These are phyloP conservation scores for Spheniscus mendiculus DNA, from an alignment of 2,113 vertebrate species.

Conservation along the genomic window DNA sequence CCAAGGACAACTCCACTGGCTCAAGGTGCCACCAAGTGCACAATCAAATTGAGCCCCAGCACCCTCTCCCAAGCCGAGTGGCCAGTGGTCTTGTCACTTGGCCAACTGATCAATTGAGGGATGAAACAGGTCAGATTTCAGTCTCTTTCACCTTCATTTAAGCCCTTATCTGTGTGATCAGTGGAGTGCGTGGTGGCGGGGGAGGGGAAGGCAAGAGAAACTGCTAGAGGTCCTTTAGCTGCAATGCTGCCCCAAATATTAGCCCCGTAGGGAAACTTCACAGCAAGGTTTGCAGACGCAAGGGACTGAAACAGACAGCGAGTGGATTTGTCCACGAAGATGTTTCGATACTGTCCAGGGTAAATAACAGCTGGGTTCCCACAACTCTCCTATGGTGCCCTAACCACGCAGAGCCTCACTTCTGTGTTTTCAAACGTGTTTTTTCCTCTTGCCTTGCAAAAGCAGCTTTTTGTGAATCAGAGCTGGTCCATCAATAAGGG, in stretches of 20 bases:
- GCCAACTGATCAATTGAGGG: not conserved
- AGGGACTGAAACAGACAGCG: not conserved
- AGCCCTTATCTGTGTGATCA: not conserved
- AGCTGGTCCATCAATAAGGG: not conserved
- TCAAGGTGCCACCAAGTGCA: not conserved
- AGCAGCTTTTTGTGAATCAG: slow-evolving; percentile 19
- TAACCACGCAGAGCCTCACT: accelerated
- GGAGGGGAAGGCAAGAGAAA: not conserved
- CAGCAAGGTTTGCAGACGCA: not conserved
- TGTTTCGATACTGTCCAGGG: not conserved
- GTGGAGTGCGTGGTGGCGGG: not conserved
- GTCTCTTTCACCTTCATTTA: not conserved
- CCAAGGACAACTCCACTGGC: not conserved
- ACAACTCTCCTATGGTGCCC: not conserved
- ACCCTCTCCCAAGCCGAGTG: not conserved
- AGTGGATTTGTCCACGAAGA: not conserved
- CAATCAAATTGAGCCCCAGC: not conserved
- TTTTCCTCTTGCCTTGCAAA: not conserved
- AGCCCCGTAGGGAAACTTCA: not conserved
- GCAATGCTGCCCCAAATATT: not conserved
- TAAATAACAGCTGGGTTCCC: not conserved
- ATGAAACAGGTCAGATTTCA: not conserved
- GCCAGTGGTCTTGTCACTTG: not conserved
- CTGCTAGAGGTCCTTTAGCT: not conserved
- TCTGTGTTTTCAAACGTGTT: not conserved